phyloP scores from a whole-genome alignment of 2,113 vertebrate genomes.

The Mesocricetus auratus region DNA sequence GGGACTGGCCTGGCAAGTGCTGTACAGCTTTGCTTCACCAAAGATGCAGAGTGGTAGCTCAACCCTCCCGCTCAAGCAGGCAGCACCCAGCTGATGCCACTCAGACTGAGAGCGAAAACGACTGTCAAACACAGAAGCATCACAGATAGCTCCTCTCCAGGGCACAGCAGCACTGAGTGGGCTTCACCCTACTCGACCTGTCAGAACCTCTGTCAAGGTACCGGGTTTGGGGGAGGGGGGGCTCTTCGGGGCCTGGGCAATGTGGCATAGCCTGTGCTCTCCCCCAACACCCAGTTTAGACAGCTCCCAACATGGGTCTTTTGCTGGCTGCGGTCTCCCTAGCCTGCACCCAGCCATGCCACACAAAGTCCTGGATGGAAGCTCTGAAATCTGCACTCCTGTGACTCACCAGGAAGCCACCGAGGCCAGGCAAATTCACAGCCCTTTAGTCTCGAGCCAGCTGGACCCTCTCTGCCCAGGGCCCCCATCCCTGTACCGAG shows the following conservation, averaged over 20 bases:
- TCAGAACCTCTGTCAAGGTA: not conserved
- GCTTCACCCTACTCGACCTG: accelerated
- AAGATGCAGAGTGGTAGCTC: not conserved
- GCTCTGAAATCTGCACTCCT: not conserved
- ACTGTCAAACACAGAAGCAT: accelerated
- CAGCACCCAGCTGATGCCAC: accelerated
- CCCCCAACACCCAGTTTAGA: not conserved
- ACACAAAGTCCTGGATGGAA: not conserved
- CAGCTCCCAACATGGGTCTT: not conserved
- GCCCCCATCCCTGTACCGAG: accelerated
- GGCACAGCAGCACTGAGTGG: not conserved
- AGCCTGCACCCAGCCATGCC: not conserved
- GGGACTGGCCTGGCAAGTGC: not conserved
- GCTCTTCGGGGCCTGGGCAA: not conserved
- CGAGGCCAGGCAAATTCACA: accelerated
- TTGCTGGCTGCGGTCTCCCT: not conserved
- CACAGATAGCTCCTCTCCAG: not conserved
- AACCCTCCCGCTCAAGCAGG: not conserved
- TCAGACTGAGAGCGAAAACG: not conserved
- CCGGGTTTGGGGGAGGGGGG: too few relatives aligned
- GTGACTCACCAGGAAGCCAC: not conserved
- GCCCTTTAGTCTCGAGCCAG: not conserved
- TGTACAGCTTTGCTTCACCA: not conserved
- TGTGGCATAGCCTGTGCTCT: accelerated
- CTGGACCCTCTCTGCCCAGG: accelerated